phyloP scores from a whole-genome alignment of 1,140 invertebrate species.

The Diabrotica virgifera region DNA sequence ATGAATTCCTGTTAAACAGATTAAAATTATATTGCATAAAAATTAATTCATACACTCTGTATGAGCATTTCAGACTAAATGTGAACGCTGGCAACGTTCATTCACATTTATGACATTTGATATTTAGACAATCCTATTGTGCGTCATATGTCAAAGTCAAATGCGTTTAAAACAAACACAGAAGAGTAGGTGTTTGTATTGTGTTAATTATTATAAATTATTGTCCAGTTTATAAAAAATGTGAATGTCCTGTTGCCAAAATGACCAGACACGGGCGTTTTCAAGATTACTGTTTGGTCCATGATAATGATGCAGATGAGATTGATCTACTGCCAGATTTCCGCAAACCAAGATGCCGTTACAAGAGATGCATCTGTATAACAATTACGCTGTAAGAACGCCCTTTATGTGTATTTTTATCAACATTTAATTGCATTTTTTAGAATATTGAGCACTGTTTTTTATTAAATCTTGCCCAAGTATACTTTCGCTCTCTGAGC shows the following conservation, averaged over 20 bases:
- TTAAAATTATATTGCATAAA: no score
- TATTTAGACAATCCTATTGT: neutral
- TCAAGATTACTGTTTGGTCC: conserved; percentile 27
- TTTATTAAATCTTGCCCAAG: no score
- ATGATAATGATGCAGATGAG: conserved; percentile 18
- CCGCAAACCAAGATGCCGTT: conserved; percentile 4
- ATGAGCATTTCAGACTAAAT: no score
- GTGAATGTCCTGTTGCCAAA: neutral
- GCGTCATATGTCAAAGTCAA: neutral
- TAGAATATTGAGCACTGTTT: no score
- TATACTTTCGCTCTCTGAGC: no score
- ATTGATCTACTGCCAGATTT: conserved; percentile 5
- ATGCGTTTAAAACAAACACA: neutral
- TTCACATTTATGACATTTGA: neutral
- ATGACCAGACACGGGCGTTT: conserved; percentile 5
- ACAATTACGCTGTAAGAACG: neutral
- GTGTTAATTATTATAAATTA: no score
- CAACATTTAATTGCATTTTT: no score
- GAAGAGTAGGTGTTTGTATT: neutral
- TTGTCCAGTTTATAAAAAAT: no score
- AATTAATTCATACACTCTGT: no score
- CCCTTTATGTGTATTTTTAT: neutral
- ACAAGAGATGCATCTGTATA: conserved; percentile 5
- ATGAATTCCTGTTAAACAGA: no score
- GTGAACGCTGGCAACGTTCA: neutral